A percentile compares a stretch with the other conserved stretches of the same genome.
These are phyloP conservation scores for Sinohyriopsis cumingii DNA, from an alignment of 2,888 invertebrate species.

Conservation along the genomic window DNA sequence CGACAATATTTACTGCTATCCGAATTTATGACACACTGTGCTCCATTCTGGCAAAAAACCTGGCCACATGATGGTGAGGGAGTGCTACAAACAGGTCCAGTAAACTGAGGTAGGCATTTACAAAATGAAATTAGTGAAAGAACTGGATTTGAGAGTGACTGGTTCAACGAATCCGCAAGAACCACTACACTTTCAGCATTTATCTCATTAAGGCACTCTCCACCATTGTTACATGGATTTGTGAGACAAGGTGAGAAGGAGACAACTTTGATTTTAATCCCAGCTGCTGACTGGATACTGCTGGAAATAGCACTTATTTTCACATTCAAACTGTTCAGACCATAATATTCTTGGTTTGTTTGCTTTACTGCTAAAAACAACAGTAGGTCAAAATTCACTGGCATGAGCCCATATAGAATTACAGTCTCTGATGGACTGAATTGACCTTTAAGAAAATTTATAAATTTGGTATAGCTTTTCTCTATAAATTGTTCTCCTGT, in stretches of 20 bases:
- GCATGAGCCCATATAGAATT: constrained; percentile 21
- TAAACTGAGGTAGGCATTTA: constrained; percentile 90
- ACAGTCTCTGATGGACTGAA: constrained; percentile 72
- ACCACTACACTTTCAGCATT: constrained; percentile 66
- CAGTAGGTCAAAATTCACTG: constrained; percentile 30
- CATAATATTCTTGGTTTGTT: constrained; percentile 78
- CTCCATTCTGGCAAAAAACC: constrained; percentile 89
- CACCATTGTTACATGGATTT: constrained; percentile 77
- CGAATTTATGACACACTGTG: constrained; percentile 78
- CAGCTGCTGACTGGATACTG: constrained; percentile 39
- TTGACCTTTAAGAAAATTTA: constrained; percentile 81
- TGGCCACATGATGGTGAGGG: constrained; percentile 79
- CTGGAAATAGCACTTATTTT: constrained; percentile 31
- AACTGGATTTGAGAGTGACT: constrained; percentile 88
- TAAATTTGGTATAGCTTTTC: constrained; percentile 82
- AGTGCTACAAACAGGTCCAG: constrained; percentile 76
- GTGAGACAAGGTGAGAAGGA: constrained; percentile 72
- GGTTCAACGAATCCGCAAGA: constrained; percentile 82
- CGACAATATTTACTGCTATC: constrained; percentile 55
- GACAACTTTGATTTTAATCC: constrained; percentile 39
- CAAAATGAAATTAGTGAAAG: constrained; percentile 86
- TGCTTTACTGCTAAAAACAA: constrained; percentile 69
- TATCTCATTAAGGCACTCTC: constrained; percentile 66
- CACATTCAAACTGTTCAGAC: constrained; percentile 24
- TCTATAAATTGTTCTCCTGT: constrained; percentile 84